Evolutionary conservation across 2,113 vertebrate species (phyloP).

Genomic region (Rattus norvegicus): GRCr8 NC_086030.1:26776001-26776500

Average conservation of each 20-base stretch:
- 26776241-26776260: background rate
- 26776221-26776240: background rate
- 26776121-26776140: slow-evolving; percentile 7
- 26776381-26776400: background rate
- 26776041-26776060: slow-evolving; percentile 8
- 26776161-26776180: background rate
- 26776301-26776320: too few relatives aligned
- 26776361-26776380: background rate
- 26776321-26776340: background rate
- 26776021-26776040: background rate
- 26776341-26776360: background rate
- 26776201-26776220: background rate
- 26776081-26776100: slow-evolving; percentile 46
- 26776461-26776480: background rate
- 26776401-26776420: background rate
- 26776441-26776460: background rate
- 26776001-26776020: background rate
- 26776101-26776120: background rate
- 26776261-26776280: too few relatives aligned
- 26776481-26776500: background rate
- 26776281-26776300: too few relatives aligned
- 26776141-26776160: background rate
- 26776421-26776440: too few relatives aligned
- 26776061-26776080: slow-evolving; percentile 28
- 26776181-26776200: background rate